Conservation (phyloP, 2,113 vertebrate genomes). For the Acanthisitta chloris region DNA sequence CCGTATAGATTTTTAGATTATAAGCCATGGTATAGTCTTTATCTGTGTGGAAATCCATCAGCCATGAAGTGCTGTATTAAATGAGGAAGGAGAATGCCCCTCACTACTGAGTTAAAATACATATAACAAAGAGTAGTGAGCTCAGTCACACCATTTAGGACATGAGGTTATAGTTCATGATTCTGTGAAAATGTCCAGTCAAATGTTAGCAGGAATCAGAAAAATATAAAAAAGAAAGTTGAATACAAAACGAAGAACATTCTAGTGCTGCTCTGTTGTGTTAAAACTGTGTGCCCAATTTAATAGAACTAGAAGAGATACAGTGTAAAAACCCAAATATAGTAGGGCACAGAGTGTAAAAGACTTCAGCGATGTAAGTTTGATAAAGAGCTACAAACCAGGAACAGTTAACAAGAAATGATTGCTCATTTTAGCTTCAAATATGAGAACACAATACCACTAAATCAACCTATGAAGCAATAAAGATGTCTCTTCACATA, state of each 20-base stretch:
- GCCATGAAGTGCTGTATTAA: neutral
- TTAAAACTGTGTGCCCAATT: neutral
- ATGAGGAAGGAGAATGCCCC: neutral
- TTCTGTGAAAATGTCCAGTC: neutral
- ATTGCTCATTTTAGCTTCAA: neutral
- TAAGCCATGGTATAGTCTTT: too few relatives aligned
- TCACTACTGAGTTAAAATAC: neutral
- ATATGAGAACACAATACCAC: neutral
- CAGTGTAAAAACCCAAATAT: neutral
- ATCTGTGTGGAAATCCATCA: neutral
- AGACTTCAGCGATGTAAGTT: neutral
- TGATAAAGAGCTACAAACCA: neutral
- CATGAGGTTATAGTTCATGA: neutral
- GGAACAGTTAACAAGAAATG: neutral
- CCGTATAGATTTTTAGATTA: neutral
- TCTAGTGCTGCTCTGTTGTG: neutral
- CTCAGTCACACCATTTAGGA: neutral
- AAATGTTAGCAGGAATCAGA: neutral
- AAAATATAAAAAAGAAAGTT: neutral
- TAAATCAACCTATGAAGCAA: neutral
- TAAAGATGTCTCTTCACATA: neutral
- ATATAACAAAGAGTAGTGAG: neutral
- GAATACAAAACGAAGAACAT: neutral
- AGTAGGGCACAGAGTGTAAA: neutral
- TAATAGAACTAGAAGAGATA: neutral